These are phyloP conservation scores for Orgyia antiqua DNA, from an alignment of 2,888 invertebrate species.

Conservation along the genomic window DNA sequence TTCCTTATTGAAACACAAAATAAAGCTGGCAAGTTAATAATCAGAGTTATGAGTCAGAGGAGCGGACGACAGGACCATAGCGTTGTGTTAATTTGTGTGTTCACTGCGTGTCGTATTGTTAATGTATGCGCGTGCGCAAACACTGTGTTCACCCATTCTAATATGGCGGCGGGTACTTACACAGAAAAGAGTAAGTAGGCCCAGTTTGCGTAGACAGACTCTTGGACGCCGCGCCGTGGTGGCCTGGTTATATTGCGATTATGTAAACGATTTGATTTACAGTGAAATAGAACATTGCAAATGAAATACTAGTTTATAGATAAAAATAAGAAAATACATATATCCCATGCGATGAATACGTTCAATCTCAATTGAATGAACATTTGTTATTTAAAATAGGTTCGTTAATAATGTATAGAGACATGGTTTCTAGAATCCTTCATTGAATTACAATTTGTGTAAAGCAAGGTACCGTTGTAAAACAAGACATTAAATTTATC, in stretches of 20 bases:
- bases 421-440: conserved; percentile 1
- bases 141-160: conserved; percentile 27
- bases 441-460: background rate
- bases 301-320: no score
- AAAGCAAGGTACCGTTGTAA: background rate
- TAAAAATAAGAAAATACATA: no score
- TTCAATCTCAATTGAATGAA: background rate
- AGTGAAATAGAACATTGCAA: no score
- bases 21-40: conserved; percentile 26
- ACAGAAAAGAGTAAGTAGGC: conserved; percentile 12
- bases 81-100: conserved; percentile 49
- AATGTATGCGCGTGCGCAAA: conserved; percentile 30
- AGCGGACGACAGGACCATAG: conserved; percentile 34
- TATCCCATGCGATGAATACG: no score
- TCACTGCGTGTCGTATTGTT: conserved; percentile 29
- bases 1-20: conserved; percentile 14
- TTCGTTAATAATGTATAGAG: conserved; percentile 5
- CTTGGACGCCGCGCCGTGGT: background rate
- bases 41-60: conserved; percentile 37
- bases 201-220: conserved; percentile 5
- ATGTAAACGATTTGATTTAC: no score
- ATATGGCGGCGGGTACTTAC: conserved; percentile 18
- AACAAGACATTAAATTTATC: background rate
- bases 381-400: conserved; percentile 2
- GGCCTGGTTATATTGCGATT: no score